Evolutionary conservation across 2,797 vertebrate species (phyloP).

Genomic region (Sebastes steindachneri): DNA sequence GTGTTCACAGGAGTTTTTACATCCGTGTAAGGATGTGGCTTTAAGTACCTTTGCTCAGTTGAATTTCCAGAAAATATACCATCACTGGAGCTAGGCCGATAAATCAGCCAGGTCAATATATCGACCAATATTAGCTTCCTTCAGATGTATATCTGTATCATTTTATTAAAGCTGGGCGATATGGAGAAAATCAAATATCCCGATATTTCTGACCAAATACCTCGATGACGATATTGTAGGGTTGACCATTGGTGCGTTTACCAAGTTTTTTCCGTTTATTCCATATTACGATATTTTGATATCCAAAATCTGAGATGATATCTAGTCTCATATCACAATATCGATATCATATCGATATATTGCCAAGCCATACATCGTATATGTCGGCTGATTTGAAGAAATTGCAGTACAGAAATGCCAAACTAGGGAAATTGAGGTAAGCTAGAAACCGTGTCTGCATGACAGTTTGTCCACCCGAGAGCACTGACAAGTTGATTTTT

Average conservation of each 20-base stretch:
- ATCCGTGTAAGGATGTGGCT: too few species aligned
- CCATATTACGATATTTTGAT: too few species aligned
- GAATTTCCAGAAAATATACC: neutral
- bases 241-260: too few species aligned
- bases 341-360: too few species aligned
- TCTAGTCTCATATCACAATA: too few species aligned
- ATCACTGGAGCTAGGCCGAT: neutral
- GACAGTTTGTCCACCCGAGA: neutral
- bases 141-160: neutral
- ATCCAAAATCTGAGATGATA: too few species aligned
- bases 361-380: accelerated
- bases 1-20: neutral
- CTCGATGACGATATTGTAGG: too few species aligned
- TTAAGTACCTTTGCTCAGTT: neutral
- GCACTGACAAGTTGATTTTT: neutral
- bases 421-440: neutral
- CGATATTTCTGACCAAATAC: too few species aligned
- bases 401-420: neutral
- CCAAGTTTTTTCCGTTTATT: too few species aligned
- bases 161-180: too few species aligned
- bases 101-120: neutral
- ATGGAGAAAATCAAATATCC: too few species aligned
- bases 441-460: neutral
- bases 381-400: too few species aligned
- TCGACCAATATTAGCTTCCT: neutral